Evolutionary conservation across 2,113 vertebrate genomes (phyloP).

Genomic region (Brevimyrus niger): DNA sequence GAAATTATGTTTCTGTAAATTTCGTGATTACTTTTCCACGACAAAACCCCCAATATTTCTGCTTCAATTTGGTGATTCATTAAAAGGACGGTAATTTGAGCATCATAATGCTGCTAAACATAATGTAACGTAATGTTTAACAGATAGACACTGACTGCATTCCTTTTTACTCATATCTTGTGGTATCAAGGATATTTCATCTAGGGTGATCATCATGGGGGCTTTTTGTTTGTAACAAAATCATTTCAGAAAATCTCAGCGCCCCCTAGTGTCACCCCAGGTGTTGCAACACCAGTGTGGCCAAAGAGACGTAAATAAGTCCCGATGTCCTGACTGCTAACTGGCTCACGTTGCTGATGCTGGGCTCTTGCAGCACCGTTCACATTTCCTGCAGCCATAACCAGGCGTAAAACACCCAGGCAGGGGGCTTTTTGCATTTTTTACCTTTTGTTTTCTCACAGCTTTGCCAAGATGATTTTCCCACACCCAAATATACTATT

Average conservation of each 20-base stretch:
- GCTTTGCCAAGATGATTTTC: not conserved
- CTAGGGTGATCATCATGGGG: not conserved
- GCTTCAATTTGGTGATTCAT: constrained; percentile 6
- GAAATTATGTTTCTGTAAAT: not conserved
- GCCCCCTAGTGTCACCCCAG: not conserved
- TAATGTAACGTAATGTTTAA: not conserved
- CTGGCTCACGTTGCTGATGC: not conserved
- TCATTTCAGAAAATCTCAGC: not conserved
- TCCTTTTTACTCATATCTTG: not conserved
- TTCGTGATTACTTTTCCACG: not conserved
- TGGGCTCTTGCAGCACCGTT: not conserved
- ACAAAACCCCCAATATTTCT: not conserved
- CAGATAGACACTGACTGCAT: not conserved
- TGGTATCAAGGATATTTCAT: not conserved
- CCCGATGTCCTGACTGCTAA: not conserved
- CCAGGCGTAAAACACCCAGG: not conserved
- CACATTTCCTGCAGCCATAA: not conserved
- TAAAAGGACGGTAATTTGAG: not conserved
- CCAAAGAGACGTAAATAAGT: not conserved
- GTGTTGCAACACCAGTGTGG: not conserved
- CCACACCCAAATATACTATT: not conserved
- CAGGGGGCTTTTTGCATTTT: not conserved
- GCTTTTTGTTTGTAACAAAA: not conserved
- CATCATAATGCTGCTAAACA: not conserved
- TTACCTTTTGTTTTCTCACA: not conserved